Evolutionary conservation across 2,888 invertebrate genomes (phyloP).

Genomic region (Amblyteles armatorius): DNA sequence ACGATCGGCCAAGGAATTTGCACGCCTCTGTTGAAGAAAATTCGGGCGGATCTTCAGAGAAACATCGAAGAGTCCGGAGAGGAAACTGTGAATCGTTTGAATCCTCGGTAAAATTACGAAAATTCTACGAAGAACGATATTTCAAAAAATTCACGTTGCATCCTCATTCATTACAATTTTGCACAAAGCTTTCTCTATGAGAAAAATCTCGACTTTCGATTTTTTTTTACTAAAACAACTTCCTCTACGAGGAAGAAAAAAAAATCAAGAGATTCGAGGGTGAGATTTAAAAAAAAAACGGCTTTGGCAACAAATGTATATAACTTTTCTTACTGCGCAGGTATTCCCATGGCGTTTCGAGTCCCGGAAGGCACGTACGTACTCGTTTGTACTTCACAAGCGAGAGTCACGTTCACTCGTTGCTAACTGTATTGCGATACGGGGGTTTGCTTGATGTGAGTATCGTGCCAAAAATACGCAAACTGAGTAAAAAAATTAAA

Average conservation of each 20-base stretch:
- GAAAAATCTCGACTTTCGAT: too few relatives aligned
- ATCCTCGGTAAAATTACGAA: slow-evolving; percentile 90
- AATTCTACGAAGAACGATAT: not conserved
- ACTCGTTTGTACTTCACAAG: slow-evolving; percentile 99
- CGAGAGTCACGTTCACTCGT: slow-evolving; percentile 99
- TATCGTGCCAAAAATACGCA: slow-evolving; percentile 59
- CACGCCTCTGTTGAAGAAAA: slow-evolving; percentile 97
- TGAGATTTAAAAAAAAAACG: not conserved
- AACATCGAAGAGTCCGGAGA: slow-evolving; percentile 96
- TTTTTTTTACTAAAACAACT: too few relatives aligned
- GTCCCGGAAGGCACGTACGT: slow-evolving; percentile 98
- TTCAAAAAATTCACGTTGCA: too few relatives aligned
- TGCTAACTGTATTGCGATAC: slow-evolving; percentile 97
- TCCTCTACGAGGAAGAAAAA: not conserved
- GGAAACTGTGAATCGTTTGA: slow-evolving; percentile 97
- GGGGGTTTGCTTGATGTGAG: slow-evolving; percentile 95
- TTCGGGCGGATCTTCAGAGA: slow-evolving; percentile 96
- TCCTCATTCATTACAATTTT: too few relatives aligned
- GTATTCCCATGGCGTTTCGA: slow-evolving; percentile 98
- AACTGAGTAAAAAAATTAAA: slow-evolving; percentile 15
- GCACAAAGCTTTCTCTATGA: too few relatives aligned
- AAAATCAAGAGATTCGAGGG: not conserved
- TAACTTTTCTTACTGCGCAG: slow-evolving; percentile 82
- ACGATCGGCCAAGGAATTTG: slow-evolving; percentile 99
- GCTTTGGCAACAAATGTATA: not conserved